Evolutionary conservation across 2,113 vertebrate genomes (phyloP), one percentile per base, ranked within the genome.

Genomic region (Chiloscyllium plagiosum): DNA sequence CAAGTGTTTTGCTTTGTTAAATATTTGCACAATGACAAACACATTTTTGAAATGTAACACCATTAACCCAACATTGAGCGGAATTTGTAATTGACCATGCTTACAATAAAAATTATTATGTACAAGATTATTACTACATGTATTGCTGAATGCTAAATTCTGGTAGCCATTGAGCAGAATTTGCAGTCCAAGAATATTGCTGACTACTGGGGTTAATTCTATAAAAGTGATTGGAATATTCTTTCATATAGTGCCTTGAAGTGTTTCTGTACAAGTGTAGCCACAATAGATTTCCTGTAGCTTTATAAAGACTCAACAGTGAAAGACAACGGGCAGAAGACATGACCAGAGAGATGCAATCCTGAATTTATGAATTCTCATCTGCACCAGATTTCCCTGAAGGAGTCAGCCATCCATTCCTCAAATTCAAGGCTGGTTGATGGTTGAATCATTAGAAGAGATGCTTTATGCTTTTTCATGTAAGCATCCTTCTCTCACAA

Each of bases 211-310:
- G 87, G 87, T 90, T 90, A 90, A 89, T 89, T 56, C 56, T 89
- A 50, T 56, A 56, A 89, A 89, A 89, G 86, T 26, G 61, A 87
- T 65, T 65, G 26, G 87, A 61, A 26, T 33, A 61, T 61, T 65
- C 87, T 90, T 90, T 90, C 87, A 90, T 90, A 90, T 65, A 90
- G 87, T 90, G 87, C 29, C 56, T 65, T 65, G 87, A 90, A 65
- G 22, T 50, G 50, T 50, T 33, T 47, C 22, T 86, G 83, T 24
- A 12, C 3, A 10, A 61, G 8, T 17, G n/a, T 4, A 33, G 50
- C 52, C 50, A 61, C 0, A 13, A 65, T 56, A n/a, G 24, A 61
- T 90, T 29, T 29, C 26, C n/a, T 12, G 50, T 52, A 50, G 12
- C 86, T 12, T 52, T 56, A 56, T 89, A 52, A 0, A 56, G 50